Evolutionary conservation across 2,113 vertebrate species (phyloP), one percentile per base, ranked within the genome.

Genomic region (Sturnus vulgaris): DNA sequence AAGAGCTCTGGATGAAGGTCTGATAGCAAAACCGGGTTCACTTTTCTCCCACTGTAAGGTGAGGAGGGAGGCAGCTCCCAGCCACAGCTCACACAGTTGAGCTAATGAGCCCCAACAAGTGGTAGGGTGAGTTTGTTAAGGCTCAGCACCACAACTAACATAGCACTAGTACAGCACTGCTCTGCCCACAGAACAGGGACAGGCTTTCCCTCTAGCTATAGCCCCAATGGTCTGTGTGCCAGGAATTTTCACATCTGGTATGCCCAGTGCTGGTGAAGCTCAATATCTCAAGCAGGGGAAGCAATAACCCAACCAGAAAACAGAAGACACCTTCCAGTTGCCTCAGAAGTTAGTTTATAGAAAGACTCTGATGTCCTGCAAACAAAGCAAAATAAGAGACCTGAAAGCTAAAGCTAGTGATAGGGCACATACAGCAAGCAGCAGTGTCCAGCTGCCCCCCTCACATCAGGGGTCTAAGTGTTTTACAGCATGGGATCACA

Each of bases 121-220:
- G 3, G 31, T 53, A 68, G 37, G n/a, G 40, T 12, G 53, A 68
- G 35, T 72, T 60, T 59, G 30, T 12, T 0, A 1, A 70, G 40
- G 35, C 33, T 84, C 6, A 0, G 39, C 56, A 73, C 15, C 4
- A 0, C 49, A 72, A 61, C 39, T 44, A 63, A 33, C 1, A 1
- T 27, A 56, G 47, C 19, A 11, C 16, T 2, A 19, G n/a, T 73
- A 1, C 30, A 56, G 47, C 19, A 11, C 16, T 2, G 21, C 37
- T 73, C 46, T 39, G 56, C 40, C 50, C 53, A 49, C 14, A 10
- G 14, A 40, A 27, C 5, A 49, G 65, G n/a, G 88, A n/a, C 30
- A 68, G 12, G 66, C 18, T 52, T 77, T 77, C 9, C 23, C 47
- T 77, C n/a, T 11, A 15, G 16, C 56, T 5, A 2, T 3, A 50